These are phyloP conservation scores for Parapristionchus giblindavisi DNA, from an alignment of 2,888 invertebrate species.

Conservation along the genomic window DNA sequence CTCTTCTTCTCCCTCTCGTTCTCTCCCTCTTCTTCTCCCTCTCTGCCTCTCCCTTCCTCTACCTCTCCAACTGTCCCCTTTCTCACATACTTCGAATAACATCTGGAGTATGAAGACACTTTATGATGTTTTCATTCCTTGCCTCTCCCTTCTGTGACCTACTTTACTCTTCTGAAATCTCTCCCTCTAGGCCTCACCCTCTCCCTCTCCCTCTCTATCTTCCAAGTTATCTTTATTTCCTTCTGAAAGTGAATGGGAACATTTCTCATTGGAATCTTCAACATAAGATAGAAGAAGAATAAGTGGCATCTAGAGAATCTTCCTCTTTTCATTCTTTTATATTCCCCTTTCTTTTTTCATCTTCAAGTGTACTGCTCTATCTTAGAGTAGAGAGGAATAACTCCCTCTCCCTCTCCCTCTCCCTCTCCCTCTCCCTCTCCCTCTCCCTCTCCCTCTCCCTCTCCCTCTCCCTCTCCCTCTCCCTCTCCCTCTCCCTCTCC, in stretches of 20 bases:
- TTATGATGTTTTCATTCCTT: slow-evolving; percentile 23
- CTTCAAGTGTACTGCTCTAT: too few species aligned
- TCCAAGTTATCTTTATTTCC: neutral
- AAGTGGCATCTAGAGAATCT: slow-evolving; percentile 18
- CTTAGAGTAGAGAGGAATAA: slow-evolving; percentile 4
- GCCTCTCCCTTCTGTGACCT: neutral
- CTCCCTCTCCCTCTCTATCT: neutral
- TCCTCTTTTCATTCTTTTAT: too few species aligned
- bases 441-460: slow-evolving; percentile 11
- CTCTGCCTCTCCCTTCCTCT: slow-evolving; percentile 10
- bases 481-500: neutral
- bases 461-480: neutral
- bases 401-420: neutral
- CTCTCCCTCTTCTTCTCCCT: slow-evolving; percentile 2
- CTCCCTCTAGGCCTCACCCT: neutral
- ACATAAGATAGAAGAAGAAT: neutral
- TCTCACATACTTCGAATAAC: slow-evolving; percentile 8
- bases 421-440: slow-evolving; percentile 3
- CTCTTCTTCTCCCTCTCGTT: neutral
- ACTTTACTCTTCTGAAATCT: neutral
- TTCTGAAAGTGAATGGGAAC: neutral
- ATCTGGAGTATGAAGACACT: slow-evolving; percentile 14
- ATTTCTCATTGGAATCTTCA: neutral
- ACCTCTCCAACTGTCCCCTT: slow-evolving; percentile 1
- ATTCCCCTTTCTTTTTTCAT: too few species aligned